phyloP scores from a whole-genome alignment of 2,888 invertebrate genomes.

The Carabus problematicus region DNA sequence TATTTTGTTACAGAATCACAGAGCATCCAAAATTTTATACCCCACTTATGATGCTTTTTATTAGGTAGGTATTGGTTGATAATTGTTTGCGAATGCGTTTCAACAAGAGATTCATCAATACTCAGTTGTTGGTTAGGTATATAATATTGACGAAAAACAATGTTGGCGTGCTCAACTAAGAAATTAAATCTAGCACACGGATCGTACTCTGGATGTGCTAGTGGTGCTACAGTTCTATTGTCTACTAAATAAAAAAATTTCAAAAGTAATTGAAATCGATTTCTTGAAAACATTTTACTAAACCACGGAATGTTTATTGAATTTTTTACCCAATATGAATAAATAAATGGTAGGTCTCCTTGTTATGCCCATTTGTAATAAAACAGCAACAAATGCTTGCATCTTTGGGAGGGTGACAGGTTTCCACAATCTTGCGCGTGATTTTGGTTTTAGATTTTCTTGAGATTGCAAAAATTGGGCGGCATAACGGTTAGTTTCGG shows the following conservation, averaged over 20 bases:
- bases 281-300: slow-evolving; percentile 46
- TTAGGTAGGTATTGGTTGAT: too few species aligned
- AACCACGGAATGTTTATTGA: slow-evolving; percentile 46
- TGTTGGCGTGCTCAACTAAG: slow-evolving; percentile 48
- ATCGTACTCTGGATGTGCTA: slow-evolving; percentile 46
- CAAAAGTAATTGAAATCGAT: slow-evolving; percentile 45
- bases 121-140: slow-evolving; percentile 46
- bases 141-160: slow-evolving; percentile 47
- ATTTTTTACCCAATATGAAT: slow-evolving; percentile 46
- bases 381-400: slow-evolving; percentile 45
- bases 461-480: slow-evolving; percentile 43
- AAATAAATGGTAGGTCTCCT: slow-evolving; percentile 43
- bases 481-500: slow-evolving; percentile 47
- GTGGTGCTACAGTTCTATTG: slow-evolving; percentile 42
- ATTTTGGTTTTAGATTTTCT: slow-evolving; percentile 22
- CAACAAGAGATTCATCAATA: slow-evolving; percentile 49
- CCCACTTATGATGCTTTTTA: slow-evolving; percentile 48
- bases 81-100: slow-evolving; percentile 48
- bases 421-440: slow-evolving; percentile 43
- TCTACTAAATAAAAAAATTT: slow-evolving; percentile 41
- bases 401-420: slow-evolving; percentile 44
- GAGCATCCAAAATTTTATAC: slow-evolving; percentile 50
- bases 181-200: slow-evolving; percentile 46
- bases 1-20: slow-evolving; percentile 48
- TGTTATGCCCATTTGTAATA: slow-evolving; percentile 44